Evolutionary conservation across 2,797 vertebrate species (phyloP).

Genomic region (Coendou prehensilis): DNA sequence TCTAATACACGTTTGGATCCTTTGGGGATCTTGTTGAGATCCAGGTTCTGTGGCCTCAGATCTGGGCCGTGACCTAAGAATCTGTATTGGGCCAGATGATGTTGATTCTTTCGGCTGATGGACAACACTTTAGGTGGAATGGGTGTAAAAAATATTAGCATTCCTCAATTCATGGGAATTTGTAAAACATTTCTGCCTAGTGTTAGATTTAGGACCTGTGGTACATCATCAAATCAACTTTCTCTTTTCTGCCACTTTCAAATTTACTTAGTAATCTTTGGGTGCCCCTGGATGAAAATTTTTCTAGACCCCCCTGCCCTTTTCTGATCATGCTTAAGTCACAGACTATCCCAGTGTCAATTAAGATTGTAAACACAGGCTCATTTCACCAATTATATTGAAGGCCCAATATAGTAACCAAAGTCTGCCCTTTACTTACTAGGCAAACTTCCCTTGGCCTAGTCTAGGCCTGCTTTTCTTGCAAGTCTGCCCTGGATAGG

Average conservation of each 20-base stretch:
- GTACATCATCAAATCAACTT: background rate
- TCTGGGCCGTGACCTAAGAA: background rate
- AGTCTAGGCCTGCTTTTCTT: background rate
- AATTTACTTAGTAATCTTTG: background rate
- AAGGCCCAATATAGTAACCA: background rate
- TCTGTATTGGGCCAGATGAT: background rate
- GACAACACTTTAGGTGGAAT: background rate
- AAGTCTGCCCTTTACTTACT: conserved; percentile 18
- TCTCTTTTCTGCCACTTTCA: conserved; percentile 9
- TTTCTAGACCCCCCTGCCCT: background rate
- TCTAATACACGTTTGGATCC: background rate
- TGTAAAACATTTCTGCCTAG: background rate
- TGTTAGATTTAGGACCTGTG: background rate
- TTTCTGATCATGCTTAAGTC: conserved; percentile 1
- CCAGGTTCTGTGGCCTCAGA: background rate
- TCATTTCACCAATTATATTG: conserved; percentile 56
- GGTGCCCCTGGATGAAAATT: background rate
- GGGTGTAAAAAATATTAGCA: background rate
- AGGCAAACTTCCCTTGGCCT: background rate
- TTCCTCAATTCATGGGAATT: background rate
- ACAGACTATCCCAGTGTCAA: conserved; percentile 9
- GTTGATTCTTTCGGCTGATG: background rate
- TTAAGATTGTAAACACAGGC: background rate
- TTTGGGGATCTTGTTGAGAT: conserved; percentile 6
- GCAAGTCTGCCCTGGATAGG: background rate